These are phyloP conservation scores for Pelecanoides urinatrix DNA, from an alignment of 2,113 vertebrate species.

Conservation along the genomic window DNA sequence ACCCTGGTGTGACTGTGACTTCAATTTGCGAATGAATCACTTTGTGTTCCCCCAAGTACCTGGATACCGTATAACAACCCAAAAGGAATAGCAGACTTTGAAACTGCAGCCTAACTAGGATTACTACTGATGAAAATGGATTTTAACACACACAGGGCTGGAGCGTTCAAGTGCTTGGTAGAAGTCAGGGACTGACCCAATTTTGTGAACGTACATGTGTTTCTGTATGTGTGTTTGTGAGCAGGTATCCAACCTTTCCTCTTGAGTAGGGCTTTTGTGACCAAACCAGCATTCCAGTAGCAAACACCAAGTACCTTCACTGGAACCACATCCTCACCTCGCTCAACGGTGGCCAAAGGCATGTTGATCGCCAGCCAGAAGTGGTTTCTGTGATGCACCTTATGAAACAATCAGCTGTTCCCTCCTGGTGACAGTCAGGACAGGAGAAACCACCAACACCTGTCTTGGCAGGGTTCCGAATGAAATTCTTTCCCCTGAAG, in stretches of 20 bases:
- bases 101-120: not conserved
- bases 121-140: not conserved
- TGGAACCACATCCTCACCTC: not conserved
- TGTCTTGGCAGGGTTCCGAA: not conserved
- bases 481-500: not conserved
- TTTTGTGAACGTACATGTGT: not conserved
- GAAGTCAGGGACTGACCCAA: not conserved
- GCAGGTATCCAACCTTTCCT: not conserved
- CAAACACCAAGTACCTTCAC: not conserved
- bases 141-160: not conserved
- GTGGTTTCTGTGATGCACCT: not conserved
- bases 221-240: accelerated
- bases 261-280: not conserved
- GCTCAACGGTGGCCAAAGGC: not conserved
- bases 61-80: not conserved
- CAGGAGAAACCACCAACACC: not conserved
- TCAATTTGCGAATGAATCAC: not conserved
- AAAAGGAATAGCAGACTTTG: not conserved
- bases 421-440: not conserved
- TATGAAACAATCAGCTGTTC: not conserved
- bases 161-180: not conserved
- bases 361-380: not conserved
- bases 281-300: not conserved
- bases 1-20: not conserved
- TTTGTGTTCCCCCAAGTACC: not conserved